Evolutionary conservation across 2,888 invertebrate species (phyloP).

Genomic region (Nomada ferruginata): DNA sequence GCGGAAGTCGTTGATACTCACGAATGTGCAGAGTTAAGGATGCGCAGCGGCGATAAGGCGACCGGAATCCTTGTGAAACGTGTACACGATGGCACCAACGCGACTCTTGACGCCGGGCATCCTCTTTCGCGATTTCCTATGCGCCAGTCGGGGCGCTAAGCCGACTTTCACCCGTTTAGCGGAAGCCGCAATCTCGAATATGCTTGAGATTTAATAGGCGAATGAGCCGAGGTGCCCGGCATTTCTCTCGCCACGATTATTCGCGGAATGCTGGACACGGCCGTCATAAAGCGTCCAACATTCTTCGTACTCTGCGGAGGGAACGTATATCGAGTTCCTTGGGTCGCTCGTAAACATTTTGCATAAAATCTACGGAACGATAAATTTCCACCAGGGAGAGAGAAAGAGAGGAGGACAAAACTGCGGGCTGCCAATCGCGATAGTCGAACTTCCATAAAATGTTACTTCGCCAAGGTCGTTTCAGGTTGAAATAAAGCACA

Average conservation of each 20-base stretch:
- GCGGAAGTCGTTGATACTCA: constrained; percentile 69
- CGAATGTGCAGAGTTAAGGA: constrained; percentile 60
- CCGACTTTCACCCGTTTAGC: constrained; percentile 15
- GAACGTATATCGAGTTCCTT: background rate
- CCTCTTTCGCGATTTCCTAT: constrained; percentile 36
- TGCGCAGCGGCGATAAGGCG: constrained; percentile 63
- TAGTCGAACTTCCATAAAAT: constrained; percentile 19
- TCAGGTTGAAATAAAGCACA: constrained; percentile 19
- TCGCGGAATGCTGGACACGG: constrained; percentile 32
- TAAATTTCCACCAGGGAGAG: constrained; percentile 1
- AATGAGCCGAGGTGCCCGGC: background rate
- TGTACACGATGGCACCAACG: constrained; percentile 13
- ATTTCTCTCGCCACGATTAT: constrained; percentile 14
- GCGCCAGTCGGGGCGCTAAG: background rate
- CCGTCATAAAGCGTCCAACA: constrained; percentile 20
- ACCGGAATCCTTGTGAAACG: constrained; percentile 62
- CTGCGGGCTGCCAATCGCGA: constrained; percentile 4
- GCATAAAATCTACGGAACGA: constrained; percentile 20
- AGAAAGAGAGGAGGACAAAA: background rate
- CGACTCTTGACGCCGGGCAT: constrained; percentile 22
- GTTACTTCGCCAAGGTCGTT: constrained; percentile 4
- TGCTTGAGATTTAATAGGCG: constrained; percentile 19
- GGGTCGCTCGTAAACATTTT: constrained; percentile 39
- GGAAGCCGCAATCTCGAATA: constrained; percentile 29
- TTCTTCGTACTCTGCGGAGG: constrained; percentile 17